Base-by-base conservation (phyloP, 2,113 vertebrate genomes). In the Corythoichthys haematopterus region DNA sequence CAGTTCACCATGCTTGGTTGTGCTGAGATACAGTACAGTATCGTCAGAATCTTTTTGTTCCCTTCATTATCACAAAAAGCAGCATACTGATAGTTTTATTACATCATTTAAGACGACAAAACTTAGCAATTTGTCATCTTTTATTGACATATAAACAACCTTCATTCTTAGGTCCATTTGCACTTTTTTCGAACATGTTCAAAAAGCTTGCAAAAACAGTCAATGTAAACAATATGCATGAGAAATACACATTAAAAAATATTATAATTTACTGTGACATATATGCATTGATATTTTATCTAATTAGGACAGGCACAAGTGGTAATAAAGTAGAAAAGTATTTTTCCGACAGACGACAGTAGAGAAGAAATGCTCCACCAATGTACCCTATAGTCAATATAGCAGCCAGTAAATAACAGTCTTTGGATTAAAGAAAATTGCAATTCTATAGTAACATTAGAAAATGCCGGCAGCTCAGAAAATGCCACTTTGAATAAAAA, bases 201-300 rank as follows among this genome's bases (percentile, higher is more conserved):
- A 55, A 68, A 68, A 48, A 43, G 52, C 36, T 69, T 76, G 78
- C 33, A 84, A 86, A 82, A 88, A 85, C 69, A 78, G 35, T 38
- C 15, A 60, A 72, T n/a, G 57, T 62, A 76, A 33, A 72, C 53
- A 69, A 40, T 73, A 7, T 43, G 20, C 77, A 80, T 48, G 70
- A 78, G 38, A 74, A 28, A 28, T 28, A 68, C 43, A n/a, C 45
- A 28, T 16, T 70, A 1, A 12, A 33, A 33, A 48, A 75, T 52
- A 59, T 43, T 46, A 69, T 71, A 53, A 67, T 20, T 68, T 38
- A 75, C 37, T 68, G 67, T 37, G 64, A 69, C 65, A 16, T 11
- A 52, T 51, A 46, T 33, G 64, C 76, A 45, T 38, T 36, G 55
- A 33, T 64, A 70, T 35, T 50, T 35, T 63, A 68, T 66, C 50